These are phyloP conservation scores for Tribolium castaneum DNA, from an alignment of 1,140 invertebrate genomes.

Conservation along the genomic window DNA sequence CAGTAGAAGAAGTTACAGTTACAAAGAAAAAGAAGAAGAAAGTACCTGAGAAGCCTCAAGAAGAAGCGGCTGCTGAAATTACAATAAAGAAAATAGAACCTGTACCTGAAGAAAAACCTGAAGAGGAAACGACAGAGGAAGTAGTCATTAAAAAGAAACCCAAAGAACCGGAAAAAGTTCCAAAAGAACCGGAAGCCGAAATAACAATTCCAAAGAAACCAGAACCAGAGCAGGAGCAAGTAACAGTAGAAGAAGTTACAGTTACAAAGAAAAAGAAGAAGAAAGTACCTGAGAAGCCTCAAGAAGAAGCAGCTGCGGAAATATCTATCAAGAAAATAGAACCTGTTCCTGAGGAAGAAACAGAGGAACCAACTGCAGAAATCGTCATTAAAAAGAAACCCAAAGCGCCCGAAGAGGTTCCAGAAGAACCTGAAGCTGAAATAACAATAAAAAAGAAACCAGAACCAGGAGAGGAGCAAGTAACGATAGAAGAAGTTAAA, in stretches of 20 bases:
- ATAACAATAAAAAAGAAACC: conserved; percentile 9
- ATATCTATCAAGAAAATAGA: conserved; percentile 48
- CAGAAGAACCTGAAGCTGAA: conserved; percentile 41
- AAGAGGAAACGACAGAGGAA: conserved; percentile 48
- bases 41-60: conserved; percentile 41
- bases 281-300: conserved; percentile 46
- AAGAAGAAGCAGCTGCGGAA: neutral
- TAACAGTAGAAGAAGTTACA: conserved; percentile 46
- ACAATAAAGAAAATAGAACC: conserved; percentile 50
- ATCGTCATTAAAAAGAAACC: conserved; percentile 53
- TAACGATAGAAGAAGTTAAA: conserved; percentile 46
- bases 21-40: conserved; percentile 54
- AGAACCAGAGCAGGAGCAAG: conserved; percentile 57
- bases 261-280: conserved; percentile 52
- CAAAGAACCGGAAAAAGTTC: conserved; percentile 48
- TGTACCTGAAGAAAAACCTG: conserved; percentile 50
- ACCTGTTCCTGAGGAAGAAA: conserved; percentile 51
- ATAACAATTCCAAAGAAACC: conserved; percentile 6
- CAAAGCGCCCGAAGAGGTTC: conserved; percentile 47
- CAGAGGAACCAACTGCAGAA: conserved; percentile 48
- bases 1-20: conserved; percentile 45
- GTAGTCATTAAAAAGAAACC: conserved; percentile 53
- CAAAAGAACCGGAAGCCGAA: conserved; percentile 39
- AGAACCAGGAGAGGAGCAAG: conserved; percentile 57
- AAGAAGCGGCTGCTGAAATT: neutral